Conservation (phyloP, 2,888 invertebrate species). For the Lithophane semibrunnea region DNA sequence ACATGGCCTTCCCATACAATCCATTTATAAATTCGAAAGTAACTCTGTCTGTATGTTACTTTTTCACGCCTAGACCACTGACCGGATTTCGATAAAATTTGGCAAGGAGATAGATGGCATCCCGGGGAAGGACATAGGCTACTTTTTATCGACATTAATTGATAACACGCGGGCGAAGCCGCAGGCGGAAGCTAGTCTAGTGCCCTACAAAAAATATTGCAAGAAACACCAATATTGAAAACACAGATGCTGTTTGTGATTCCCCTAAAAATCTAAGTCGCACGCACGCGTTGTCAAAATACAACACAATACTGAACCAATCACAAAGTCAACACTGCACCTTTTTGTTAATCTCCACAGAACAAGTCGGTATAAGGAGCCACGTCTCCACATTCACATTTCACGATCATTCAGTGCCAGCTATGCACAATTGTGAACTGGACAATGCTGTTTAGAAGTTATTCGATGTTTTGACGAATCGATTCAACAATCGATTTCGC, state of each 20-base stretch:
- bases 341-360: slow-evolving; percentile 47
- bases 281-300: not conserved
- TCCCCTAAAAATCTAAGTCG: not conserved
- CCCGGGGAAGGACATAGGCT: too few relatives aligned
- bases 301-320: slow-evolving; percentile 13
- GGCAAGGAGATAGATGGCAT: too few relatives aligned
- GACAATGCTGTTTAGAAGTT: slow-evolving; percentile 51
- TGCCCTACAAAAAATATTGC: not conserved
- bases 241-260: not conserved
- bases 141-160: too few relatives aligned
- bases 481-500: slow-evolving; percentile 53
- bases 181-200: not conserved
- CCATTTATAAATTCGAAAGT: too few relatives aligned
- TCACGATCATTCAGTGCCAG: slow-evolving; percentile 17
- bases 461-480: slow-evolving; percentile 61
- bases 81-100: too few relatives aligned
- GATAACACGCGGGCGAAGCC: too few relatives aligned
- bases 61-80: too few relatives aligned
- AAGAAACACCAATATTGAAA: not conserved
- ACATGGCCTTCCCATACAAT: not conserved
- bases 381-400: slow-evolving; percentile 45
- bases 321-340: slow-evolving; percentile 35
- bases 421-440: slow-evolving; percentile 14
- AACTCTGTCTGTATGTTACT: too few relatives aligned
- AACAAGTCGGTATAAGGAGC: slow-evolving; percentile 43